Evolutionary conservation across 2,113 vertebrate genomes (phyloP).

Genomic region (Periophthalmodon schlosseri): DNA sequence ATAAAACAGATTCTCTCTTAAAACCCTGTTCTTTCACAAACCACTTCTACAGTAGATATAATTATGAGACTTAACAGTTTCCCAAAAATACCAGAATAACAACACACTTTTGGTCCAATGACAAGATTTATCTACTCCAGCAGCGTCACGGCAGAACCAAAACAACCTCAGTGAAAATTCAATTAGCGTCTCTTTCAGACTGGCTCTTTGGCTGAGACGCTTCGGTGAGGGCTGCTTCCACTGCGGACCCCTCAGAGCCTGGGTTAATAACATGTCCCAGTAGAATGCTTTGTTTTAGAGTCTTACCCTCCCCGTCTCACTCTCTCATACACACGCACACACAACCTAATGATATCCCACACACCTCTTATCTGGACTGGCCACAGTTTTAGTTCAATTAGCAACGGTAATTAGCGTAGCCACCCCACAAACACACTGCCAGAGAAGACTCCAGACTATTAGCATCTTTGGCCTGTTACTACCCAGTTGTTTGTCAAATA

Average conservation of each 20-base stretch:
- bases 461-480: neutral
- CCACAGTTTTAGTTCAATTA: constrained; percentile 63
- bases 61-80: neutral
- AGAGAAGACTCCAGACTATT: neutral
- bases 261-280: constrained; percentile 52
- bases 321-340: neutral
- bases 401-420: constrained; percentile 64
- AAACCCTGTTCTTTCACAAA: neutral
- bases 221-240: constrained; percentile 41
- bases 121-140: constrained; percentile 42
- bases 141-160: constrained; percentile 14
- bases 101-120: neutral
- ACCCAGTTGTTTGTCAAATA: neutral
- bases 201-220: constrained; percentile 32
- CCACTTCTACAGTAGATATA: neutral
- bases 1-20: neutral
- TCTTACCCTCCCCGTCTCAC: neutral
- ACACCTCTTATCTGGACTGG: constrained; percentile 64
- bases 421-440: constrained; percentile 26
- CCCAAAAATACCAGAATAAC: neutral
- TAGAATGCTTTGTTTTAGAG: constrained; percentile 51
- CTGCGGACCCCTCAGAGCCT: constrained; percentile 48
- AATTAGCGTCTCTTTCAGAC: constrained; percentile 55
- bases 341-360: neutral
- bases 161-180: constrained; percentile 57